Evolutionary conservation across 2,797 vertebrate species (phyloP).

Genomic region (Sternotherus odoratus): DNA sequence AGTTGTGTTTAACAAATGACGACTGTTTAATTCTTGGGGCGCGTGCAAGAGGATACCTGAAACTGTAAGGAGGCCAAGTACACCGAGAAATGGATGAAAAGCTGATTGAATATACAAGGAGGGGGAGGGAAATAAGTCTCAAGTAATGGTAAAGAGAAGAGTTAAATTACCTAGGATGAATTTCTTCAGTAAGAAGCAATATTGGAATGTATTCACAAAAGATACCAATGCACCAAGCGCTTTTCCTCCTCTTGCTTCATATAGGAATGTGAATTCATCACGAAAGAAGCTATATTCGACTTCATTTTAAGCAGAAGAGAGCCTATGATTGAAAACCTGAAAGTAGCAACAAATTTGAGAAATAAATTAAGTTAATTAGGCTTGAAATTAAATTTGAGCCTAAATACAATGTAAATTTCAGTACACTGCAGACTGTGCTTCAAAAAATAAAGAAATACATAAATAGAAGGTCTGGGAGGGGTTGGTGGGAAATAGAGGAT

Average conservation of each 20-base stretch:
- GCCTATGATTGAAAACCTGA: background rate
- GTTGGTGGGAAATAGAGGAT: background rate
- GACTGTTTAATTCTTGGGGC: background rate
- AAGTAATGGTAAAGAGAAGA: background rate
- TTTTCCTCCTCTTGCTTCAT: background rate
- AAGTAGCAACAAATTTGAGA: background rate
- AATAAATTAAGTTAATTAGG: background rate
- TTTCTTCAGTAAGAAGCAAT: background rate
- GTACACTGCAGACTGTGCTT: background rate
- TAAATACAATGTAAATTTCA: background rate
- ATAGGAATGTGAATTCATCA: background rate
- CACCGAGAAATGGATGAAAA: background rate
- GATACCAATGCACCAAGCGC: background rate
- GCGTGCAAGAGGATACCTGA: background rate
- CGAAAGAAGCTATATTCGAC: accelerated
- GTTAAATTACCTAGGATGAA: background rate
- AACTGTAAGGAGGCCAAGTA: background rate
- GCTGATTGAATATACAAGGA: background rate
- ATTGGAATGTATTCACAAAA: background rate
- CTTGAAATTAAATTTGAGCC: background rate
- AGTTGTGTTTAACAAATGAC: background rate
- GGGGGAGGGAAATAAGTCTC: background rate
- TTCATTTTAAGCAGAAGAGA: background rate
- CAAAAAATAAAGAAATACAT: background rate
- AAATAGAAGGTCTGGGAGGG: background rate